These are phyloP conservation scores for Cremastobaeus sp. DNA, from an alignment of 2,888 invertebrate genomes.

Conservation along the genomic window DNA sequence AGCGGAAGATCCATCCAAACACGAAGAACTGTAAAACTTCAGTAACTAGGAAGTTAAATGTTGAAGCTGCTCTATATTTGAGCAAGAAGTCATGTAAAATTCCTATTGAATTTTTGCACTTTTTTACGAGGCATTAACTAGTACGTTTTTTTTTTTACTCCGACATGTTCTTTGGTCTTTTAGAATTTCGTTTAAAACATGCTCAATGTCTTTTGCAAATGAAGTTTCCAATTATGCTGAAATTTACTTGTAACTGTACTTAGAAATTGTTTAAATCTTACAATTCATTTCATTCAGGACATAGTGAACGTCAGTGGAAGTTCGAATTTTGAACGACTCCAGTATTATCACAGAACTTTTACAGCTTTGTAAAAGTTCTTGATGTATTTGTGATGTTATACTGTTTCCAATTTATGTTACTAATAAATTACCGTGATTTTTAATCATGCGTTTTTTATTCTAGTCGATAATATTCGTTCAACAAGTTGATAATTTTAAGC, in stretches of 20 bases:
- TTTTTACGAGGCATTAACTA: too few relatives aligned
- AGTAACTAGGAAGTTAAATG: too few relatives aligned
- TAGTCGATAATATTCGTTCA: too few relatives aligned
- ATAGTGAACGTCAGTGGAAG: background rate
- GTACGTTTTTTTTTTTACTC: too few relatives aligned
- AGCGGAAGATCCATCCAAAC: constrained; percentile 65
- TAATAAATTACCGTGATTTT: constrained; percentile 68
- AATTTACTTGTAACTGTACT: constrained; percentile 7
- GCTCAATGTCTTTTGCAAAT: too few relatives aligned
- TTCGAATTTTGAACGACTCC: background rate
- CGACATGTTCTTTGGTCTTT: too few relatives aligned
- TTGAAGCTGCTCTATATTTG: background rate
- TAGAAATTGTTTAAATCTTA: constrained; percentile 1
- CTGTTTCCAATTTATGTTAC: constrained; percentile 62
- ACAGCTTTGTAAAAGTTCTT: background rate
- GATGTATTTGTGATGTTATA: constrained; percentile 67
- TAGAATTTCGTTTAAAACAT: too few relatives aligned
- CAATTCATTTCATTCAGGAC: background rate
- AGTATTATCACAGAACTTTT: constrained; percentile 17
- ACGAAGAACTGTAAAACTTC: constrained; percentile 70
- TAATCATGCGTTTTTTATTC: too few relatives aligned
- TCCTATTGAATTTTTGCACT: background rate
- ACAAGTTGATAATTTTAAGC: too few relatives aligned
- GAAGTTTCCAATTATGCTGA: too few relatives aligned
- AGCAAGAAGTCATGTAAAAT: background rate